Evolutionary conservation across 2,888 invertebrate species (phyloP).

Genomic region (Oconnorella tubifera): DNA sequence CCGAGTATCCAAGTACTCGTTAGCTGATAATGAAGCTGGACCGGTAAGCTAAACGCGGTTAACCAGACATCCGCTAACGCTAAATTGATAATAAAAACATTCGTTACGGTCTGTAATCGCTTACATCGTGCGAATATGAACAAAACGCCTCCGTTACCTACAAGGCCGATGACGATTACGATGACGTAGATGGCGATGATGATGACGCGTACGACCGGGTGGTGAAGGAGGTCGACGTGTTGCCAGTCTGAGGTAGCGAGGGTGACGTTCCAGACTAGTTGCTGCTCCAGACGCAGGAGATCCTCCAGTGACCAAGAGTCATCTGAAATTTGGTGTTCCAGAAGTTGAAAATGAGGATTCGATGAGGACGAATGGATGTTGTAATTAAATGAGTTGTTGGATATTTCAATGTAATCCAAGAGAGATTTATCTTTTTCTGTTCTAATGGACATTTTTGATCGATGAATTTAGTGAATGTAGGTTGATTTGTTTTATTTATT

Average conservation of each 20-base stretch:
- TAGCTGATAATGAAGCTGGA: slow-evolving; percentile 53
- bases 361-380: too few species aligned
- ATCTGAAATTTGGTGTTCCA: too few species aligned
- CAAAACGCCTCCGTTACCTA: slow-evolving; percentile 47
- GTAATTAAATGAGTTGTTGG: too few species aligned
- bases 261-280: slow-evolving; percentile 40
- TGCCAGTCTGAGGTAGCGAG: slow-evolving; percentile 32
- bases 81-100: slow-evolving; percentile 50
- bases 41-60: slow-evolving; percentile 50
- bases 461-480: too few species aligned
- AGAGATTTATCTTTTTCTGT: too few species aligned
- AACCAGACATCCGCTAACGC: slow-evolving; percentile 50
- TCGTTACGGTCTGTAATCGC: slow-evolving; percentile 48
- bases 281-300: too few species aligned
- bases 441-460: too few species aligned
- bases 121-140: slow-evolving; percentile 43
- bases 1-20: slow-evolving; percentile 52
- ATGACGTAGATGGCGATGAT: slow-evolving; percentile 44
- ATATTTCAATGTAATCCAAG: too few species aligned
- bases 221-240: slow-evolving; percentile 43
- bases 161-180: slow-evolving; percentile 46
- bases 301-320: too few species aligned
- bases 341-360: too few species aligned
- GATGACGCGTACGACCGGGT: slow-evolving; percentile 43
- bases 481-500: too few species aligned